Evolutionary conservation across 2,888 invertebrate species (phyloP).

Genomic region (Ferrisia virgata): DNA sequence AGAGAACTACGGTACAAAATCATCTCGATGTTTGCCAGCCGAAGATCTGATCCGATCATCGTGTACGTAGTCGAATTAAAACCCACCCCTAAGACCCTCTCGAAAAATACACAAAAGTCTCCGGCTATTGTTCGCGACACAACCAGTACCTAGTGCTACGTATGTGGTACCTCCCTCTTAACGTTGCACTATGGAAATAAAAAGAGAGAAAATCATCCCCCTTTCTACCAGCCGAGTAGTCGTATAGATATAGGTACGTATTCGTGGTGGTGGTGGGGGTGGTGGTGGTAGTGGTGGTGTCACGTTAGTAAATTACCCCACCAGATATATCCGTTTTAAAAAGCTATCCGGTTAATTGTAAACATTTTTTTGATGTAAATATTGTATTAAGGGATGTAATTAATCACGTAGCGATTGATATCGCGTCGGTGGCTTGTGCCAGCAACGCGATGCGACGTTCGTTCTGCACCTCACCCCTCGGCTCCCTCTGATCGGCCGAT

Average conservation of each 20-base stretch:
- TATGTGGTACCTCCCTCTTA: background rate
- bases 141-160: background rate
- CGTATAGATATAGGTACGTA: no score
- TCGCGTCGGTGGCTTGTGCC: no score
- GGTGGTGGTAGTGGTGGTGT: constrained; percentile 34
- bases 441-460: no score
- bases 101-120: constrained; percentile 11
- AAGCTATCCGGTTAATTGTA: constrained; percentile 49
- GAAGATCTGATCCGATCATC: background rate
- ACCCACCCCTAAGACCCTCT: constrained; percentile 11
- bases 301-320: constrained; percentile 21
- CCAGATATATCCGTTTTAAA: constrained; percentile 46
- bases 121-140: constrained; percentile 26
- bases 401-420: constrained; percentile 36
- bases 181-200: background rate
- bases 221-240: constrained; percentile 11
- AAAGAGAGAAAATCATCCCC: background rate
- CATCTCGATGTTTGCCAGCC: background rate
- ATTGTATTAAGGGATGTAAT: constrained; percentile 44
- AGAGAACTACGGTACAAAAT: background rate
- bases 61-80: background rate
- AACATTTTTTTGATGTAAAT: constrained; percentile 46
- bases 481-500: no score
- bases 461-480: no score
- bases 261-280: no score